Base-by-base conservation (phyloP, 2,888 invertebrate species). In the Mythimna lalbum region DNA sequence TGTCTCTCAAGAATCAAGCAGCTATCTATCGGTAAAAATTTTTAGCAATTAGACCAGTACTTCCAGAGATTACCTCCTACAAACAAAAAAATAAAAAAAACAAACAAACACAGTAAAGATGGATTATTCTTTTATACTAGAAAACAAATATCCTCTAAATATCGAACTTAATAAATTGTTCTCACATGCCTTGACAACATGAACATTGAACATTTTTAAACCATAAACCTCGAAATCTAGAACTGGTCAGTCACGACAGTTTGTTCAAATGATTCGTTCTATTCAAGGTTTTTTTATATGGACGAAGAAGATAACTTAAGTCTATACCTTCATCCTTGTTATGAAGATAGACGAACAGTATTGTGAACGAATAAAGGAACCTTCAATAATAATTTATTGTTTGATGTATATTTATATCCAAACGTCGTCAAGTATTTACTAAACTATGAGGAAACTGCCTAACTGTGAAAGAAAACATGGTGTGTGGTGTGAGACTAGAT, bases 331-430 rank as follows among this genome's bases (percentile, higher is more conserved):
- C 23, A 36, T 39, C 5, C 39, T 47, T 76, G 65, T 78, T 78
- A 78, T 76, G 65, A 64, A 10, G 36, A 53, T 39, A 52, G 36
- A 47, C 14, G 61, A 31, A 36, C 27, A 23, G 12, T 78, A 78
- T 63, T 70, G 39, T 72, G 14, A 72, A 61, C 73, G 61, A 31
- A 56, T 47, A 47, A 50, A 56, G 71, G 43, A 27, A 39, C 33
- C 1, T 73, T 57, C 23, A 76, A 78, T 78, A 78, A 64, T 61
- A 78, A 31, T 56, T 50, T 64, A 60, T 78, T 76, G 75, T 78
- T 65, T 55, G 47, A 55, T 73, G 39, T 63, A 60, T 50, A 72
- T 50, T 47, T 61, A 64, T 52, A 64, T 61, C 64, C 27, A 76
- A 72, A 61, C 79, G 64, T 27, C 60, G 72, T 19, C 60, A n/a